A percentile compares a stretch with the other conserved stretches of the same genome.
phyloP scores from a whole-genome alignment of 2,888 invertebrate species.

The Diaphora mendica region DNA sequence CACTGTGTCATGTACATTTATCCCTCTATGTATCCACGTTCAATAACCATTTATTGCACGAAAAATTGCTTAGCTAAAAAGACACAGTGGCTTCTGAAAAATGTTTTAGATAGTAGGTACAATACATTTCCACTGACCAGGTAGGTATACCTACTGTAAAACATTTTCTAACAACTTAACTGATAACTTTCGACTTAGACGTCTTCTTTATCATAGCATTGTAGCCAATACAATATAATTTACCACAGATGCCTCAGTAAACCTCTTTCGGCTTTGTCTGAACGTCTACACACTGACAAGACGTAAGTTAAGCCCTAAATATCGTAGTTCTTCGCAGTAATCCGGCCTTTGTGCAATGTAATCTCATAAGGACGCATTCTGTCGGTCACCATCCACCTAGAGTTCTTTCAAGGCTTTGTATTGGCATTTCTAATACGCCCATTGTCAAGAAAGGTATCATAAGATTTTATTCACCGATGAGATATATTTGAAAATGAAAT shows the following conservation, averaged over 20 bases:
- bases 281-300: slow-evolving; percentile 45
- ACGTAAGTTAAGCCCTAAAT: slow-evolving; percentile 77
- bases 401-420: slow-evolving; percentile 75
- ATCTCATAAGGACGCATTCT: slow-evolving; percentile 72
- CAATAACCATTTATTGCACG: too few species aligned
- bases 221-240: slow-evolving; percentile 19
- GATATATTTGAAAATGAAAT: slow-evolving; percentile 4
- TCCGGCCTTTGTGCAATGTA: slow-evolving; percentile 77
- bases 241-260: slow-evolving; percentile 44
- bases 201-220: background rate
- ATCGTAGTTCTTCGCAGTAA: slow-evolving; percentile 70
- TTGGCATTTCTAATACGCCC: slow-evolving; percentile 78
- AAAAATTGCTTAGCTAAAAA: too few species aligned
- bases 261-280: slow-evolving; percentile 37
- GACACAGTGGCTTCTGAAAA: too few species aligned
- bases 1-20: too few species aligned
- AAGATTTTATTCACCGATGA: slow-evolving; percentile 19
- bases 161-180: background rate
- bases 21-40: too few species aligned
- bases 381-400: slow-evolving; percentile 62
- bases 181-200: background rate
- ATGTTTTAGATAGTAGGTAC: too few species aligned
- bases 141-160: too few species aligned
- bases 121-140: background rate
- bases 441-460: slow-evolving; percentile 52